Conservation (phyloP, 2,888 invertebrate genomes). For the Hypsopygia costalis region DNA sequence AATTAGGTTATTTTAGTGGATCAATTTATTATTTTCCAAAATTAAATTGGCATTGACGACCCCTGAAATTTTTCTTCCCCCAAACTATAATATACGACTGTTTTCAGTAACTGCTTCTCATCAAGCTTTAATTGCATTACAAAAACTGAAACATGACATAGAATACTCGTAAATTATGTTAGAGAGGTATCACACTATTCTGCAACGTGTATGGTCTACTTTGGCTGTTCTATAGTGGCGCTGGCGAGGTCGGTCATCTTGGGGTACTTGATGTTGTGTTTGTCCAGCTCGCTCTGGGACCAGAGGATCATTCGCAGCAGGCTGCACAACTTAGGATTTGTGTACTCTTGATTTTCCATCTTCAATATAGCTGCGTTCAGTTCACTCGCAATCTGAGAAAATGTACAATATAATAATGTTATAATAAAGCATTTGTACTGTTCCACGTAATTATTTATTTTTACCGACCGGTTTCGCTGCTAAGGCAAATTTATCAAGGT, state of each 20-base stretch:
- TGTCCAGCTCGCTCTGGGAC: conserved; percentile 97
- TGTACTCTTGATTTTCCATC: conserved; percentile 94
- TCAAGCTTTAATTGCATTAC: too few relatives aligned
- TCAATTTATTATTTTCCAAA: too few relatives aligned
- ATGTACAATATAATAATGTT: background rate
- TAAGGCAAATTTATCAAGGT: too few relatives aligned
- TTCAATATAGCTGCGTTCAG: conserved; percentile 98
- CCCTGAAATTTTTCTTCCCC: too few relatives aligned
- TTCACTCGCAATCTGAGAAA: conserved; percentile 93
- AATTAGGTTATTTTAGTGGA: too few relatives aligned
- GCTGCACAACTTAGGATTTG: conserved; percentile 94
- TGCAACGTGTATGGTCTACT: conserved; percentile 52
- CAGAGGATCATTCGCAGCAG: conserved; percentile 95
- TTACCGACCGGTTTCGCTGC: too few relatives aligned
- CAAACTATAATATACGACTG: too few relatives aligned
- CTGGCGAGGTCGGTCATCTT: conserved; percentile 96
- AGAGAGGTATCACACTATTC: conserved; percentile 6
- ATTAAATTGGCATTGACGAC: too few relatives aligned
- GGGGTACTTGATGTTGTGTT: conserved; percentile 96
- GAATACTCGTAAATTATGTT: background rate
- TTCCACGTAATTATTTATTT: too few relatives aligned
- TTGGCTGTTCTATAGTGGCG: conserved; percentile 88
- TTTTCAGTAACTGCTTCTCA: too few relatives aligned
- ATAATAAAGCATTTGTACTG: too few relatives aligned
- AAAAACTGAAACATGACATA: conserved; percentile 2